Percentiles rank a stretch among this genome's conserved stretches.
Evolutionary conservation across 2,113 vertebrate genomes (phyloP).

Genomic region (Cephalopterus ornatus): DNA sequence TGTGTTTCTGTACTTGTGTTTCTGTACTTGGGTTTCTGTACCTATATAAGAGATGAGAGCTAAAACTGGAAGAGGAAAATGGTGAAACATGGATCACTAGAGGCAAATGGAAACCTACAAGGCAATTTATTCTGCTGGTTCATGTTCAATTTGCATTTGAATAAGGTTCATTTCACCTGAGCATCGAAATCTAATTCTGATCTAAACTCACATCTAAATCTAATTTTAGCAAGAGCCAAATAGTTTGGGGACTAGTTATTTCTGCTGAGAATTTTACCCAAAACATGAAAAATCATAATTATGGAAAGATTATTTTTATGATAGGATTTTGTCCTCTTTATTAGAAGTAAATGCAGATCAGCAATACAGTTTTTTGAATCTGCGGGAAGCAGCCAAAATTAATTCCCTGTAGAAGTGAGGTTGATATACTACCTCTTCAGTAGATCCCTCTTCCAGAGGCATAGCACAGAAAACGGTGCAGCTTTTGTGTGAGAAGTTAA

Average conservation of each 20-base stretch:
- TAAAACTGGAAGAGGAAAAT: background rate
- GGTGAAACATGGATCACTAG: background rate
- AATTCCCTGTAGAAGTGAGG: background rate
- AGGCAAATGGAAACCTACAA: background rate
- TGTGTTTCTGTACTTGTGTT: background rate
- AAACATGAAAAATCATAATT: background rate
- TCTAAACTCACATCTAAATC: background rate
- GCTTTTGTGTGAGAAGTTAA: background rate
- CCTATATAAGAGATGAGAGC: background rate
- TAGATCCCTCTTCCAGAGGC: background rate
- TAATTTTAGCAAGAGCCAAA: conserved; percentile 2
- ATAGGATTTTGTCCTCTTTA: background rate
- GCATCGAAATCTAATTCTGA: background rate
- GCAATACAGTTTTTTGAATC: background rate
- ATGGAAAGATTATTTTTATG: background rate
- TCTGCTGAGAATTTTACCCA: conserved; percentile 14
- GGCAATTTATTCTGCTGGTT: background rate
- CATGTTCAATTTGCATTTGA: conserved; percentile 24
- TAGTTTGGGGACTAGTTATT: background rate
- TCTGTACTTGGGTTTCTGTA: background rate
- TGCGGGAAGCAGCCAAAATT: background rate
- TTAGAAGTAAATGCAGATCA: background rate
- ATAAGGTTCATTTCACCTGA: conserved; percentile 25
- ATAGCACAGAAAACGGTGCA: background rate
- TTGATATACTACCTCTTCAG: background rate